Percentiles rank a stretch among this genome's conserved stretches.
Evolutionary conservation across 2,113 vertebrate genomes (phyloP).

Genomic region (Uropsilus gracilis): DNA sequence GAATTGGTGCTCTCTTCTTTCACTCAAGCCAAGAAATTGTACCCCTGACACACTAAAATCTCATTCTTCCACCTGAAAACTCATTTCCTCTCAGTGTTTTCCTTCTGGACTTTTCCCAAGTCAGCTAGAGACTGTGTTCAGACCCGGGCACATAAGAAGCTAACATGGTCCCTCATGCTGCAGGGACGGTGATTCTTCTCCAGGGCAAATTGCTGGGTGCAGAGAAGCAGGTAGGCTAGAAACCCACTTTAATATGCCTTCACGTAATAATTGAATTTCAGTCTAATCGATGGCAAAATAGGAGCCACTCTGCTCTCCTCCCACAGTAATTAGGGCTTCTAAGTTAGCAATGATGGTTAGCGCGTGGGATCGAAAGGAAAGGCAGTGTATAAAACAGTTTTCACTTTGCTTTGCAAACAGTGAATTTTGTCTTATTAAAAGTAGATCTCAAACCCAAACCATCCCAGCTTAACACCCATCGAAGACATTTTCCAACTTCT

Average conservation of each 20-base stretch:
- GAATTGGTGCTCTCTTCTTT: conserved; percentile 42
- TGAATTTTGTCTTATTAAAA: not conserved
- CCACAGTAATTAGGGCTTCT: not conserved
- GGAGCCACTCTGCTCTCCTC: not conserved
- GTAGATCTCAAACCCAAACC: not conserved
- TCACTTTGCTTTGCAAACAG: conserved; percentile 15
- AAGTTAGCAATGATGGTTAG: not conserved
- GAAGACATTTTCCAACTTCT: not conserved
- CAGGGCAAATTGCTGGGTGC: not conserved
- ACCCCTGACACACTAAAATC: conserved; percentile 28
- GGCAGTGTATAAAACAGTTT: not conserved
- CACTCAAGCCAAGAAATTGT: conserved; percentile 57
- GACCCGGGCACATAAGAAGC: not conserved
- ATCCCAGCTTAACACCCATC: not conserved
- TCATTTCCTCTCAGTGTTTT: conserved; percentile 62
- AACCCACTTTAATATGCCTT: conserved; percentile 27
- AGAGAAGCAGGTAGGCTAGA: not conserved
- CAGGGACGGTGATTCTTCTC: not conserved
- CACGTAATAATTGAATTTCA: not conserved
- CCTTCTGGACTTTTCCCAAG: conserved; percentile 7
- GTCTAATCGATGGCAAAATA: conserved; percentile 18
- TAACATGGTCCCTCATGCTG: not conserved
- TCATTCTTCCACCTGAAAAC: conserved; percentile 54
- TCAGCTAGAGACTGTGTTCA: conserved; percentile 16
- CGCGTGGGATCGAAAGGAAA: not conserved